These are phyloP conservation scores for Temnothorax longispinosus DNA, from an alignment of 1,140 invertebrate genomes.

Conservation along the genomic window DNA sequence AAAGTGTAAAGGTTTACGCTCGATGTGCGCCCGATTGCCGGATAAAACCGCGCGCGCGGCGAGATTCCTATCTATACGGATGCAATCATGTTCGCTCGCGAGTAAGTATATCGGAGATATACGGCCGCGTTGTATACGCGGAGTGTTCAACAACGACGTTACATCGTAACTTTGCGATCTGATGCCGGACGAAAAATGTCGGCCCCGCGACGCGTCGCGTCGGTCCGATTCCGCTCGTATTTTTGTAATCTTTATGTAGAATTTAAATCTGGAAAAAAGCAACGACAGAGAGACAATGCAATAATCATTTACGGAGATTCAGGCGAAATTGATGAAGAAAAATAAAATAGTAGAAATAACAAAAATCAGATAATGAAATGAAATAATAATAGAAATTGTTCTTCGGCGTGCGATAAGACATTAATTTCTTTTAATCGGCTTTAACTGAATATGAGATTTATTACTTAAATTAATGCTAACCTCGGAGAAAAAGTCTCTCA, in stretches of 20 bases:
- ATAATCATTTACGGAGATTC: neutral
- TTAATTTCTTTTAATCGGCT: conserved; percentile 14
- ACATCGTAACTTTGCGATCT: conserved; percentile 38
- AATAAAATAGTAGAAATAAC: neutral
- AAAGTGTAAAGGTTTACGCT: conserved; percentile 39
- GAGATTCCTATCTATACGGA: conserved; percentile 48
- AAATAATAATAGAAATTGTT: neutral
- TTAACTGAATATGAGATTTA: neutral
- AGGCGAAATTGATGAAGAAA: neutral
- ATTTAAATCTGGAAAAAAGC: neutral
- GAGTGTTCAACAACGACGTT: neutral
- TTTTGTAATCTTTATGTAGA: neutral
- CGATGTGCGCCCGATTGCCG: conserved; percentile 39
- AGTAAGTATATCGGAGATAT: conserved; percentile 45
- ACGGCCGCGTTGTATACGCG: conserved; percentile 14
- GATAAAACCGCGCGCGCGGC: conserved; percentile 35
- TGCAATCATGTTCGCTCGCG: conserved; percentile 31
- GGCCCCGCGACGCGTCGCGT: neutral
- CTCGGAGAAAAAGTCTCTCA: neutral
- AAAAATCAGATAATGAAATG: neutral
- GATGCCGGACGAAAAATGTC: neutral
- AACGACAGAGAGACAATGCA: neutral
- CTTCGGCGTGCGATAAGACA: neutral
- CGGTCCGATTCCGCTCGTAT: neutral
- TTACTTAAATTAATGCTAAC: conserved; percentile 2